Evolutionary conservation across 92 coral and sea anemone species (phyloP), one percentile per base, ranked within the genome.

Genomic region (Phenganax subtilis): DNA sequence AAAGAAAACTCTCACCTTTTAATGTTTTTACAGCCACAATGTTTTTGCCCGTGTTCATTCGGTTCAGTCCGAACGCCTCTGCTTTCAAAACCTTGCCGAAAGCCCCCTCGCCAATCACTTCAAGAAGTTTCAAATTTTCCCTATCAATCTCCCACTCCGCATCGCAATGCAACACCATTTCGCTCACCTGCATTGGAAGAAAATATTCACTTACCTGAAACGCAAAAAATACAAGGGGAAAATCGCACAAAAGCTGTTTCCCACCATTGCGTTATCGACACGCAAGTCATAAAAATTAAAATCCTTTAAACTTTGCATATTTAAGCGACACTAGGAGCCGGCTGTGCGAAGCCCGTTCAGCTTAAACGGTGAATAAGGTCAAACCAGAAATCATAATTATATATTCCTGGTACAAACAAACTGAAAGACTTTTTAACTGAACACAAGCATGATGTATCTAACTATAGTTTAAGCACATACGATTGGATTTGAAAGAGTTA

Each of bases 11-110:
- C 88, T 10, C 75, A 92, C 98, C 98, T 90, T 94, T 94, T 10
- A 94, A 82, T 90, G 91, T 94, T 80, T 94, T 94, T 1, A 94
- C 98, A 10, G 98, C 98, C 27, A 94, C 98, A 51, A 83, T 91
- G 37, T 65, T 44, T 27, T 80, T 71, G 30, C 78, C 72, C 17
- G 71, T 55, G 12, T 69, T 71, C 47, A 57, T 55, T 60, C 81
- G 61, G 25, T 51, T 47, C 3, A 91, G 61, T 3, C 88, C 89
- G 29, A 84, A 80, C 14, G 90, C 93, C 57, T 92, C 87, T 17
- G 96, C 98, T 81, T 82, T 90, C 30, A 92, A 53, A 44, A 94
- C 98, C 66, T 89, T 91, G 0, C 98, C 98, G 31, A 94, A 94
- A 2, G 98, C 98, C 15, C 98, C 98, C 84, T 94, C 98, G 12